These are phyloP conservation scores for Autographa gamma DNA, from an alignment of 2,888 invertebrate species.

Conservation along the genomic window DNA sequence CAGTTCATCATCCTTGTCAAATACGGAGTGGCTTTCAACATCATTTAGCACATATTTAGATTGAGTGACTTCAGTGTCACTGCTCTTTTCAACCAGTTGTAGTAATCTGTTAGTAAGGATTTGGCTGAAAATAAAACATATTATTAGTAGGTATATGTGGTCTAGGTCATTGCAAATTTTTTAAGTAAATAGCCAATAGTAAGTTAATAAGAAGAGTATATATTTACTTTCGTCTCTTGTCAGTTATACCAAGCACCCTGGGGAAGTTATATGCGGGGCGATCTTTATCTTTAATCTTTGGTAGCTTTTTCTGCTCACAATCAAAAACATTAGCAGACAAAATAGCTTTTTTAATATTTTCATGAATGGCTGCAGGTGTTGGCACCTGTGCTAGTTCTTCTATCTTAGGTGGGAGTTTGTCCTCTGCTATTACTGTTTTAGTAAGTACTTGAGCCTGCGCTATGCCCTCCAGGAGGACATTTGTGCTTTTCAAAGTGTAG, in stretches of 20 bases:
- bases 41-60: constrained; percentile 90
- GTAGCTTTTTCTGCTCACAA: constrained; percentile 93
- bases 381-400: constrained; percentile 85
- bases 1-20: constrained; percentile 90
- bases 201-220: not conserved
- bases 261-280: constrained; percentile 93
- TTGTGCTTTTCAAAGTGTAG: constrained; percentile 89
- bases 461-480: constrained; percentile 92
- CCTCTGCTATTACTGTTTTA: constrained; percentile 91
- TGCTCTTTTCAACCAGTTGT: constrained; percentile 91
- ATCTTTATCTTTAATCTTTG: constrained; percentile 91
- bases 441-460: constrained; percentile 94
- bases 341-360: constrained; percentile 90
- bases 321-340: constrained; percentile 92
- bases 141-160: not conserved
- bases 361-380: constrained; percentile 86
- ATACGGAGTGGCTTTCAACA: constrained; percentile 87
- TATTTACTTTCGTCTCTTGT: constrained; percentile 91
- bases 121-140: constrained; percentile 85
- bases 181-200: too few relatives aligned
- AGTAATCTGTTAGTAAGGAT: constrained; percentile 91
- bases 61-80: constrained; percentile 86
- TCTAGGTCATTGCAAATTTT: not conserved
- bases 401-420: constrained; percentile 90
- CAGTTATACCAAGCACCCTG: constrained; percentile 93